Percentiles rank a stretch among this genome's conserved stretches.
phyloP scores from a whole-genome alignment of 2,888 invertebrate species.

The Maniola hyperantus region DNA sequence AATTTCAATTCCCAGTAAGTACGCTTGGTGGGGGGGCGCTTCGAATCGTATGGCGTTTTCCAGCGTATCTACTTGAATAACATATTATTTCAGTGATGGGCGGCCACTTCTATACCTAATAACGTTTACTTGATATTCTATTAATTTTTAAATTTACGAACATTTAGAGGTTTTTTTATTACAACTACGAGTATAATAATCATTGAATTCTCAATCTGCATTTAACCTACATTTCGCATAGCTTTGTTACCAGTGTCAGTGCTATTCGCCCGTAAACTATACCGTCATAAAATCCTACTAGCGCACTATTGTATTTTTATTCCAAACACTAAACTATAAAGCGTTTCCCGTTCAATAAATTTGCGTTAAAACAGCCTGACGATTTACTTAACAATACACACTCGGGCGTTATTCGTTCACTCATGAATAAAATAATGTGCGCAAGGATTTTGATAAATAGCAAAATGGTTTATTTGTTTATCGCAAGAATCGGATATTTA shows the following conservation, averaged over 20 bases:
- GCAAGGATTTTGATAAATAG: background rate
- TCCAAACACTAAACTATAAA: conserved; percentile 23
- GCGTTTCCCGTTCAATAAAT: conserved; percentile 21
- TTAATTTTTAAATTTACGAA: no score
- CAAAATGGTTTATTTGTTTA: background rate
- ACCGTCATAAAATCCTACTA: conserved; percentile 16
- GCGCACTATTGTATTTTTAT: conserved; percentile 19
- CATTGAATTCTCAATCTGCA: no score
- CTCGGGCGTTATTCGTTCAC: background rate
- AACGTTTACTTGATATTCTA: no score
- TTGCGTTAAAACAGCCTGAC: conserved; percentile 18
- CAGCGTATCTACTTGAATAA: no score
- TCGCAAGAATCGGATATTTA: background rate
- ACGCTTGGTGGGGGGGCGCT: no score
- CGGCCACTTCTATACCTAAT: no score
- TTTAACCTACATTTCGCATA: conserved; percentile 1
- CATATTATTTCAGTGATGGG: no score
- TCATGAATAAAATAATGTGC: conserved; percentile 7
- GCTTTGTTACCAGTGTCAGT: conserved; percentile 2
- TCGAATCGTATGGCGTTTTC: no score
- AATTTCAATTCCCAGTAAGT: no score
- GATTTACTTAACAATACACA: conserved; percentile 19
- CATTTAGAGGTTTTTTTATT: no score
- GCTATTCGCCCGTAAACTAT: conserved; percentile 8
- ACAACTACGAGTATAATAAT: no score